Base-by-base conservation (phyloP, 2,888 invertebrate species). In the Drosophila merina region DNA sequence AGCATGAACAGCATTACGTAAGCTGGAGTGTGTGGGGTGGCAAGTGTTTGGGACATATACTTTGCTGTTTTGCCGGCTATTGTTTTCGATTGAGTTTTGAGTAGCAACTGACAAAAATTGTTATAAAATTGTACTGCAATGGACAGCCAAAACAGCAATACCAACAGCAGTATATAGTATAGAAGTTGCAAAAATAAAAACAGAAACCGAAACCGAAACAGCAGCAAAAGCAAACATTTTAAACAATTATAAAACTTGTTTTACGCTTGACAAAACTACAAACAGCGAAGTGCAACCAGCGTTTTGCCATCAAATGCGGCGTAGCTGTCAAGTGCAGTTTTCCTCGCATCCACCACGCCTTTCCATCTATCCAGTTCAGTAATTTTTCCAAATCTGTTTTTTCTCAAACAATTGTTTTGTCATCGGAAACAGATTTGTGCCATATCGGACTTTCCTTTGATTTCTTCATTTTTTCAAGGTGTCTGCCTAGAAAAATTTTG, bases 181-280 rank as follows among this genome's bases (percentile, higher is more conserved):
- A 49, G 63, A 12, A 33, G 30, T 33, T 52, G 38, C 26, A 47
- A 33, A 36, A 12, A 48, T 38, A 57, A 28, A 12, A 44, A 42
- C 38, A 9, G 12, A 28, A 4, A 42, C 38, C 12, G 12, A 28
- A 3, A 42, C 38, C 12, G 10, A 47, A 48, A 54, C 26, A 55
- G 54, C 58, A 55, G 55, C 72, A 56, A 64, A 36, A 72, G 83
- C 80, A 80, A 78, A 78, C 82, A 83, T 82, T 86, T 83, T 78
- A 80, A 83, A 86, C 82, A 83, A 83, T 83, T 83, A 83, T 83
- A 86, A 83, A 83, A 83, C 82, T 83, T 86, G 82, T 83, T 83
- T 83, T 78, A 86, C 82, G 86, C 82, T 83, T 72, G 78, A 83
- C 80, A 86, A 72, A 70, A 76, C 83, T 73, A 75, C 76, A 74